Evolutionary conservation across 2,113 vertebrate genomes (phyloP), one percentile per base, ranked within the genome.

Genomic region (Lathamus discolor): DNA sequence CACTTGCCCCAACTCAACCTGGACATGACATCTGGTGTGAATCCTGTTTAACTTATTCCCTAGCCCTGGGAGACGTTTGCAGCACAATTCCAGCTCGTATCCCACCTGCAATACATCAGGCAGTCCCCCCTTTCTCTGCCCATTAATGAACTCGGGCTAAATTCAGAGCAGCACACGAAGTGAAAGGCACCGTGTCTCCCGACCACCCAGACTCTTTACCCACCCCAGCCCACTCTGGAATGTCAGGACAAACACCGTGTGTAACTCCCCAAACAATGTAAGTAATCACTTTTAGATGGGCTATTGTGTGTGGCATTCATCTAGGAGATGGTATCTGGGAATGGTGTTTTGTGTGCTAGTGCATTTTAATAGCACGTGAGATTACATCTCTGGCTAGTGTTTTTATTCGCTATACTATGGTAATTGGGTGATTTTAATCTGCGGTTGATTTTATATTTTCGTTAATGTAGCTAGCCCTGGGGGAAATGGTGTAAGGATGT

Each of bases 381-480:
- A 95, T 96, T 93, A 66, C 59, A 95, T 94, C 94, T 96, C n/a
- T 88, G 92, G 49, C 61, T 74, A 41, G n/a, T 61, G 86, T 61
- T 96, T 95, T 88, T 95, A 91, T 93, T 95, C 89, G 80, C 86
- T 87, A 20, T 33, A 14, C 28, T 41, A 49, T 24, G 73, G 18
- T 79, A 92, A 94, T 93, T 64, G 76, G 22, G 37, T 17, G 86
- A 80, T 95, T 95, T 92, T 91, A 74, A 90, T 93, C 91, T 88
- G 61, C 48, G 74, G 9, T 61, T 69, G 62, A 33, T 63, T 86
- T 66, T 75, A 37, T 77, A 75, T 49, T 82, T 72, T 73, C 66
- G 41, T 61, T 62, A 17, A 68, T 63, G 39, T 54, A 89, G 52
- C 59, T 89, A 81, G 67, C 77, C 88, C 43, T 11, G 52, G 57